Evolutionary conservation across 2,888 invertebrate species (phyloP).

Genomic region (Coecobrya sp.): DNA sequence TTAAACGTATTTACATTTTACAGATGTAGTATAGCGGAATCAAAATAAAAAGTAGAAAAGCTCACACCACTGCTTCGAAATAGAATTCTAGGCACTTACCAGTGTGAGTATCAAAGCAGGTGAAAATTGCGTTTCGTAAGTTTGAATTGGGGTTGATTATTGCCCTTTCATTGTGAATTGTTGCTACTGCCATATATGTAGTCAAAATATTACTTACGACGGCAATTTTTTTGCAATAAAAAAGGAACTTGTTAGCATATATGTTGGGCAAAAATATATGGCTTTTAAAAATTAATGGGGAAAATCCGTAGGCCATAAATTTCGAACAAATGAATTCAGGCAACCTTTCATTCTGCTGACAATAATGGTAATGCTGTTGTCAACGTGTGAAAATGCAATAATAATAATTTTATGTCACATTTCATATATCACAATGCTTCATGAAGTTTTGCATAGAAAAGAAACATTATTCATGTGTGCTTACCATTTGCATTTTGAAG

Average conservation of each 20-base stretch:
- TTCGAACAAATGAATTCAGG: neutral
- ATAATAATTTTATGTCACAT: neutral
- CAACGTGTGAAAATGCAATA: neutral
- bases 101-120: neutral
- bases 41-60: too few species aligned
- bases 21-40: too few species aligned
- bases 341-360: neutral
- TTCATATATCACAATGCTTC: too few species aligned
- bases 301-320: neutral
- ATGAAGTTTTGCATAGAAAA: too few species aligned
- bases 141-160: neutral
- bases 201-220: neutral
- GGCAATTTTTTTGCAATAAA: neutral
- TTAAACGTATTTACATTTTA: too few species aligned
- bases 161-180: neutral
- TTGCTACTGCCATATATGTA: constrained; percentile 10
- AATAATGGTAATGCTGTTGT: neutral
- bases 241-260: neutral
- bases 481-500: too few species aligned
- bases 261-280: neutral
- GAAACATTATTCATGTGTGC: too few species aligned
- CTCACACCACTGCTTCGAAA: too few species aligned
- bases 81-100: too few species aligned
- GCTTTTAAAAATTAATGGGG: neutral
- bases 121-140: neutral